phyloP scores from a whole-genome alignment of 2,888 invertebrate genomes.

The Xiphydria camelus region DNA sequence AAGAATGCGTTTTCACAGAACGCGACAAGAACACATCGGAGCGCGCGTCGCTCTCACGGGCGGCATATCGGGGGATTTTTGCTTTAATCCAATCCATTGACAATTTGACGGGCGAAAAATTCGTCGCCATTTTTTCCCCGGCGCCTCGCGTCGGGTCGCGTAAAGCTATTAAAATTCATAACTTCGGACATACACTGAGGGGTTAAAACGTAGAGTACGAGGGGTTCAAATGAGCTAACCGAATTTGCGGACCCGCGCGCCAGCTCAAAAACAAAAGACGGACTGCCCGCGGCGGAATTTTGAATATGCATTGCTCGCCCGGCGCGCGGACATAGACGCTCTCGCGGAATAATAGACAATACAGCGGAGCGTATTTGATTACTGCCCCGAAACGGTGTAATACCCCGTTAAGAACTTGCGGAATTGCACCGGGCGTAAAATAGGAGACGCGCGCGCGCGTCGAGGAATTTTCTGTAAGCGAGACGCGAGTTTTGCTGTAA shows the following conservation, averaged over 20 bases:
- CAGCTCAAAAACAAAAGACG: constrained; percentile 33
- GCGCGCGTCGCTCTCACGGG: neutral
- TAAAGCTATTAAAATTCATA: constrained; percentile 59
- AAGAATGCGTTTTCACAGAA: neutral
- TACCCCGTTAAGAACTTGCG: constrained; percentile 48
- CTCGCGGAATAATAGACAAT: constrained; percentile 39
- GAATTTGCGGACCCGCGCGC: constrained; percentile 51
- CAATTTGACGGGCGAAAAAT: constrained; percentile 55
- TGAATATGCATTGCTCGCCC: constrained; percentile 56
- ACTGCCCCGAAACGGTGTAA: constrained; percentile 39
- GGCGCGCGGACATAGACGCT: constrained; percentile 32
- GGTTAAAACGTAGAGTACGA: constrained; percentile 46
- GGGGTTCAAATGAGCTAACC: constrained; percentile 52
- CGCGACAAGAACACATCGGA: neutral
- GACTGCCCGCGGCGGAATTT: constrained; percentile 53
- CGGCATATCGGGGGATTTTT: constrained; percentile 31
- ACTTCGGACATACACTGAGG: constrained; percentile 56
- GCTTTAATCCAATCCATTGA: constrained; percentile 57
- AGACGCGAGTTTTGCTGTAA: no score
- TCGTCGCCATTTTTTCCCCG: constrained; percentile 50
- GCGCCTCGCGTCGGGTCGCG: constrained; percentile 44
- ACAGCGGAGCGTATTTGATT: constrained; percentile 44
- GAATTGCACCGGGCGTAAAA: constrained; percentile 27
- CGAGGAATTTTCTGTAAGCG: no score
- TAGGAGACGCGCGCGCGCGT: no score